phyloP scores from a whole-genome alignment of 2,888 invertebrate species.

The Tuta absoluta region DNA sequence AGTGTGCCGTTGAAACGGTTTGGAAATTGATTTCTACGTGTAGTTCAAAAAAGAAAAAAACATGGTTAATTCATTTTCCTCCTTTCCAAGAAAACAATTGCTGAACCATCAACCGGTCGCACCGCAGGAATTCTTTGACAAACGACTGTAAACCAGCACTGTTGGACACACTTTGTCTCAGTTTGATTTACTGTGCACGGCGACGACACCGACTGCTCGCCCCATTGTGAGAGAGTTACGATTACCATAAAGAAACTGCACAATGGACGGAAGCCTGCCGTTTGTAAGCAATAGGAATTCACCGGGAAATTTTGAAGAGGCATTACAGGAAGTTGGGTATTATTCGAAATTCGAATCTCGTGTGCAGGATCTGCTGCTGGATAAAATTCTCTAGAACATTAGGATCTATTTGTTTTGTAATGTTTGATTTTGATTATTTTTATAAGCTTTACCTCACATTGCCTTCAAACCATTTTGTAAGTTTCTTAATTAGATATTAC shows the following conservation, averaged over 20 bases:
- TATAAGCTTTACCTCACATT: too few relatives aligned
- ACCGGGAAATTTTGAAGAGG: conserved; percentile 12
- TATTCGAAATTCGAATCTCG: not conserved
- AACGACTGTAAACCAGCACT: conserved; percentile 14
- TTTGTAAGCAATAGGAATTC: conserved; percentile 19
- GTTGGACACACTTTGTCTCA: conserved; percentile 46
- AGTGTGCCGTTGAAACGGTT: too few relatives aligned
- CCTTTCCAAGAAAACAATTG: conserved; percentile 1
- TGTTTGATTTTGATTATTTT: too few relatives aligned
- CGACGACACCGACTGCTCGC: conserved; percentile 40
- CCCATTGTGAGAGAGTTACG: conserved; percentile 47
- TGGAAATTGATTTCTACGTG: not conserved
- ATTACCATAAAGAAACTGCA: conserved; percentile 49
- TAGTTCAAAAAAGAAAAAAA: not conserved
- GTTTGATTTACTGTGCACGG: conserved; percentile 44
- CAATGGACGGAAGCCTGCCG: conserved; percentile 20
- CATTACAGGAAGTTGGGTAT: not conserved
- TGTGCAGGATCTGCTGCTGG: not conserved
- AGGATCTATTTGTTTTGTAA: too few relatives aligned
- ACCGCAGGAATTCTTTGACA: conserved; percentile 14
- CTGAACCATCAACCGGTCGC: conserved; percentile 1
- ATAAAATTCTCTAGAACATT: too few relatives aligned
- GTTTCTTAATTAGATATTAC: too few relatives aligned
- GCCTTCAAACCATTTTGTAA: too few relatives aligned
- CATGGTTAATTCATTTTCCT: not conserved